These are phyloP conservation scores for Mythimna ferrago DNA, from an alignment of 2,888 invertebrate genomes.

Conservation along the genomic window DNA sequence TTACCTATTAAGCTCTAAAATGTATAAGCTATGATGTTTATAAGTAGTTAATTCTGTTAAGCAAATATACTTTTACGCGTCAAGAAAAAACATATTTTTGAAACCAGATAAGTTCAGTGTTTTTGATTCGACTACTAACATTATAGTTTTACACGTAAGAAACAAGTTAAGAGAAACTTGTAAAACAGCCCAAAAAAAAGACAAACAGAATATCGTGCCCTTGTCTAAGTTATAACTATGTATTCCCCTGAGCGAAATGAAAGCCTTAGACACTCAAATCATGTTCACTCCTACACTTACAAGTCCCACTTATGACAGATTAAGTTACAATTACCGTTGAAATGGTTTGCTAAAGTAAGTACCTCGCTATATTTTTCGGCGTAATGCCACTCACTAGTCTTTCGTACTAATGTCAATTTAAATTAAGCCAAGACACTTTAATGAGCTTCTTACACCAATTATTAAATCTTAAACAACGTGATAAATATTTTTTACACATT, in stretches of 20 bases:
- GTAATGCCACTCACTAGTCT: not conserved
- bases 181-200: not conserved
- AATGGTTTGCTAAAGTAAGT: slow-evolving; percentile 1
- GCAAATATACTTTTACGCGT: not conserved
- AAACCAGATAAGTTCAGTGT: not conserved
- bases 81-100: not conserved
- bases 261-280: not conserved
- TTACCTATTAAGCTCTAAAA: too few species aligned
- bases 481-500: not conserved
- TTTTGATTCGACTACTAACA: not conserved
- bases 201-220: not conserved
- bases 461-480: not conserved
- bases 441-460: not conserved
- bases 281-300: slow-evolving; percentile 1
- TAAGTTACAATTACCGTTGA: slow-evolving; percentile 14
- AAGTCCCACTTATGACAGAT: slow-evolving; percentile 18
- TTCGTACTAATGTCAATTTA: not conserved
- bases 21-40: too few species aligned
- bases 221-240: not conserved
- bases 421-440: not conserved
- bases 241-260: not conserved
- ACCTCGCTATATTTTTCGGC: not conserved
- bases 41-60: too few species aligned
- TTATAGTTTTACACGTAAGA: not conserved
- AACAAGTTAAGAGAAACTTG: not conserved